Base-by-base conservation (phyloP, 2,113 vertebrate genomes). In the Oncorhynchus mykiss region DNA sequence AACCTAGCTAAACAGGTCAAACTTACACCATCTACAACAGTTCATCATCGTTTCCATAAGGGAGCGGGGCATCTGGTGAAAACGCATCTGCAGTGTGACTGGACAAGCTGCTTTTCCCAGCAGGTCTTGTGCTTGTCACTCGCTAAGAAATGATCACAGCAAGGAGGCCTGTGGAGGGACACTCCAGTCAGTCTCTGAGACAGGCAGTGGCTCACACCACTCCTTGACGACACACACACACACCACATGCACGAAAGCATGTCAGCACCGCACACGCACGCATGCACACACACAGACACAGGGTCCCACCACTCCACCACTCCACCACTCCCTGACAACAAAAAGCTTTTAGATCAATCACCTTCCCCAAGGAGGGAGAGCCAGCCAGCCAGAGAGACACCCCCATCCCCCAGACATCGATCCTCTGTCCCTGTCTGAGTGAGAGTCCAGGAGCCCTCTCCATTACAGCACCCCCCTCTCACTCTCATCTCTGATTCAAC, bases 291-390 rank as follows among this genome's bases (percentile, higher is more conserved):
- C 14, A 54, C 51, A 54, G 16, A 54, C 51, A 64, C 20, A 1
- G 82, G 73, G 70, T 74, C 79, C 60, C 22, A 0, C 29, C 64
- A 71, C 81, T 69, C 60, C 22, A 0, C 27, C 62, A 71, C 81
- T 69, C 60, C 22, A 0, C 29, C 64, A 71, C 81, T 69, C 68
- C 78, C 78, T 71, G 54, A 79, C 78, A 77, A 71, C 45, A 68
- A 77, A 14, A 54, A 34, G 67, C 77, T 79, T 69, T 77, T 71
- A 81, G 75, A 84, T 88, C 84, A 85, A 79, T 84, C 75, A 79
- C 29, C 54, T 77, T 54, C 79, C 66, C 78, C 76, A 20, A 34
- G 18, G 79, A 16, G 79, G 9, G 67, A 3, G 22, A 2, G 45
- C 1, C 16, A 54, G 49, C 54, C 48, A 51, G 71, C 18, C 29